Evolutionary conservation across 2,113 vertebrate genomes (phyloP), one percentile per base, ranked within the genome.

Genomic region (Peromyscus polionotus): DNA sequence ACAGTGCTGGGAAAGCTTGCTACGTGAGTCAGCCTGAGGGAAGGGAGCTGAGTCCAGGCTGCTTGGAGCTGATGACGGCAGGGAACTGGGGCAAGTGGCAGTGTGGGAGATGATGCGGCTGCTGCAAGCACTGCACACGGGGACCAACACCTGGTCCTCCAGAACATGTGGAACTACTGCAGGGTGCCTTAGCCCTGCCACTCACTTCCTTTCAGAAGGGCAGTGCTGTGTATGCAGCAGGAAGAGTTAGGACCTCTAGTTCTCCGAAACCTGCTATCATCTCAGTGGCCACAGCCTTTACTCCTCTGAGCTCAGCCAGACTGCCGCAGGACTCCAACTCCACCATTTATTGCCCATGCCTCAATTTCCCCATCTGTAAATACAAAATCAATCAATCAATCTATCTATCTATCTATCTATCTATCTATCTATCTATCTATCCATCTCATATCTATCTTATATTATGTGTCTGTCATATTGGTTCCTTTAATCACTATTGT

Each of bases 11-110:
- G 57, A 77, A 97, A 92, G 16, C 77, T 93, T 2, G n/a, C 31
- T 51, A 85, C 90, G 36, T 92, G 92, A 98, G 89, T 87, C 97
- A 98, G 95, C 81, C 19, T 1, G 26, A n/a, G 39, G 31, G 59
- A 85, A 91, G 88, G 88, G 28, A 84, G 91, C 54, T 45, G 45
- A 16, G 81, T 7, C 67, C 22, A 70, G 36, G 45, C 80, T 2
- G 2, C 72, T 22, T 1, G 20, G 73, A 92, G 67, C 39, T 77
- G 88, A 80, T 94, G 72, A 90, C 54, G 93, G 85, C 5, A 39
- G 36, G 12, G 45, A 93, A 91, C 19, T 59, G 24, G 68, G 85
- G 65, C 59, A 57, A 93, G 73, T 7, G 0, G 13, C 16, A 7
- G 57, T 93, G 95, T 59, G n/a, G 51, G 84, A 90, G 95, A 80